phyloP scores from a whole-genome alignment of 2,113 vertebrate species.

The Chiloscyllium plagiosum region DNA sequence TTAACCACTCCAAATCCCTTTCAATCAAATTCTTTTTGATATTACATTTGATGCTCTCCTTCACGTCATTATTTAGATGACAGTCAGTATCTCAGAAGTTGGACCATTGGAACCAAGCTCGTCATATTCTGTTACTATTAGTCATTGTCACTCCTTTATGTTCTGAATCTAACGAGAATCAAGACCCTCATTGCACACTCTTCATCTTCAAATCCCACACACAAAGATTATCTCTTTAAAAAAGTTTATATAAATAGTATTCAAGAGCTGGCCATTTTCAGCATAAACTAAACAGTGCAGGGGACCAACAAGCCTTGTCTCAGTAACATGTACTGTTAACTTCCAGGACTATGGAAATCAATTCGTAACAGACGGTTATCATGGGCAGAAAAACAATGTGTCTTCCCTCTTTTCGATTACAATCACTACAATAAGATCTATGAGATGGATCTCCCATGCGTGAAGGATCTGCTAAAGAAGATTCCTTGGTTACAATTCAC shows the following conservation, averaged over 20 bases:
- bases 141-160: neutral
- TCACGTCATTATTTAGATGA: neutral
- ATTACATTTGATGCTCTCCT: neutral
- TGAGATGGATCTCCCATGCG: slow-evolving; percentile 24
- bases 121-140: neutral
- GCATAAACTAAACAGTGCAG: neutral
- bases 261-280: neutral
- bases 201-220: neutral
- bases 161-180: no score
- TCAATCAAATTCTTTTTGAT: neutral
- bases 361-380: neutral
- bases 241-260: neutral
- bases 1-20: neutral
- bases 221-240: neutral
- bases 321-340: slow-evolving; percentile 24
- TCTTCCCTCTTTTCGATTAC: slow-evolving; percentile 21
- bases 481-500: neutral
- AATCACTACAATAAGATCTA: neutral
- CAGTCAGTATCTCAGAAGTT: neutral
- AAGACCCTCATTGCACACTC: neutral
- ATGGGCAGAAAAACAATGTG: neutral
- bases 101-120: neutral
- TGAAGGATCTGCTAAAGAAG: slow-evolving; percentile 15
- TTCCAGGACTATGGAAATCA: slow-evolving; percentile 1
- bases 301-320: no score